These are phyloP conservation scores for Drosophila lacicola DNA, from an alignment of 2,888 invertebrate species.

Conservation along the genomic window DNA sequence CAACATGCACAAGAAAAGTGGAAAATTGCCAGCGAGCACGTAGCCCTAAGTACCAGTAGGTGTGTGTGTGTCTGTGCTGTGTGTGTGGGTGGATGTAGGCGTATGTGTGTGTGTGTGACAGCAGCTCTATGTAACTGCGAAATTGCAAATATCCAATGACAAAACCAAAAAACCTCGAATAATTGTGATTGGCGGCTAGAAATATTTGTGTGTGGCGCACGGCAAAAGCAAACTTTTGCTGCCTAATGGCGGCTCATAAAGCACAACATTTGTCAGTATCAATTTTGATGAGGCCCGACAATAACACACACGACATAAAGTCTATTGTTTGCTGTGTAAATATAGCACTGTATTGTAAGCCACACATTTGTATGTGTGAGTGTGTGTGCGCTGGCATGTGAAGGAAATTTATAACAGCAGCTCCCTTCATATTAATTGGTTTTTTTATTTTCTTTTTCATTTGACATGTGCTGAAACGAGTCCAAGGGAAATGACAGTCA, in stretches of 20 bases:
- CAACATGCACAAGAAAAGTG: constrained; percentile 48
- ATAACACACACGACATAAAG: constrained; percentile 33
- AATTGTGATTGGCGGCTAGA: constrained; percentile 75
- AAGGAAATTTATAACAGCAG: constrained; percentile 58
- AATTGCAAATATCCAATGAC: constrained; percentile 47
- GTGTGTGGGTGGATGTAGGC: not conserved
- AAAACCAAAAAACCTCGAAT: constrained; percentile 39
- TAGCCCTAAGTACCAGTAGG: constrained; percentile 21
- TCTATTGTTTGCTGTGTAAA: constrained; percentile 68
- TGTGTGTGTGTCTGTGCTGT: not conserved
- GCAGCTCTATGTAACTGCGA: constrained; percentile 32
- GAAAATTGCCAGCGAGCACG: constrained; percentile 50
- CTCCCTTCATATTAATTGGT: constrained; percentile 68
- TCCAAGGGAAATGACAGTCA: constrained; percentile 33
- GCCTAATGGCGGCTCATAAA: constrained; percentile 72
- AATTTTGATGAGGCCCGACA: constrained; percentile 61
- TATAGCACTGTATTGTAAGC: constrained; percentile 27
- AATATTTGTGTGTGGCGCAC: constrained; percentile 30
- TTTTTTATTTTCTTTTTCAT: constrained; percentile 27
- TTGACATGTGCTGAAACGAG: constrained; percentile 47
- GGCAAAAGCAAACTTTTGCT: constrained; percentile 61
- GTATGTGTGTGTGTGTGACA: not conserved
- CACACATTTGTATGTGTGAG: not conserved
- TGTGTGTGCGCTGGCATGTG: constrained; percentile 7
- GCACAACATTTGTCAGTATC: constrained; percentile 75